Conservation (phyloP, 2,113 vertebrate genomes). For the Scortum barcoo region DNA sequence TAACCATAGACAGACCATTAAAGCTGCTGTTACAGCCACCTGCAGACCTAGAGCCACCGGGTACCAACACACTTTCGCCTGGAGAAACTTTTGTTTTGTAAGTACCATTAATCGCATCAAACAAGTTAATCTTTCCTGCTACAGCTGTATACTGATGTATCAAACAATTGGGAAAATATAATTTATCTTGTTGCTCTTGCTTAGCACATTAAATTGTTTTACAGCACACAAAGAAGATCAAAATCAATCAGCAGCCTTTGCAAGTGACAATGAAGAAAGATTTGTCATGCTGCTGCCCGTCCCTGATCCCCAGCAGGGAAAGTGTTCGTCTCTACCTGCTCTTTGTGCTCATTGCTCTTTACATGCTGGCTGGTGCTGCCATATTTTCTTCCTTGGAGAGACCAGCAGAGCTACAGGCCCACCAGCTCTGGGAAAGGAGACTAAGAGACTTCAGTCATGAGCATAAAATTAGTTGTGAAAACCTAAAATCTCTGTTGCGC, state of each 20-base stretch:
- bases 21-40: conserved; percentile 21
- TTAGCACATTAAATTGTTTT: background rate
- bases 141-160: too few relatives aligned
- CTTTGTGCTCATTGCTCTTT: conserved; percentile 87
- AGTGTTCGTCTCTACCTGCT: conserved; percentile 86
- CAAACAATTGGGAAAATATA: too few relatives aligned
- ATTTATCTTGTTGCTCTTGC: conserved; percentile 2
- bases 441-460: conserved; percentile 87
- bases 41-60: conserved; percentile 3
- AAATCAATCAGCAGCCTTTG: background rate
- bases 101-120: background rate
- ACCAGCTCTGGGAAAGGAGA: conserved; percentile 87
- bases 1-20: conserved; percentile 45
- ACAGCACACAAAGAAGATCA: background rate
- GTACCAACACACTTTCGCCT: background rate
- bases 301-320: conserved; percentile 33
- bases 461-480: conserved; percentile 85
- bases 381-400: conserved; percentile 91
- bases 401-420: conserved; percentile 87
- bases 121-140: too few relatives aligned
- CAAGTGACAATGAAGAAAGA: conserved; percentile 43
- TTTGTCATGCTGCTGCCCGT: conserved; percentile 24
- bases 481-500: conserved; percentile 86
- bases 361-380: conserved; percentile 89
- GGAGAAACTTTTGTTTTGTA: background rate